These are phyloP conservation scores for Enteromius unitaeniatus DNA, from an alignment of 2,797 vertebrate genomes.

Conservation along the genomic window DNA sequence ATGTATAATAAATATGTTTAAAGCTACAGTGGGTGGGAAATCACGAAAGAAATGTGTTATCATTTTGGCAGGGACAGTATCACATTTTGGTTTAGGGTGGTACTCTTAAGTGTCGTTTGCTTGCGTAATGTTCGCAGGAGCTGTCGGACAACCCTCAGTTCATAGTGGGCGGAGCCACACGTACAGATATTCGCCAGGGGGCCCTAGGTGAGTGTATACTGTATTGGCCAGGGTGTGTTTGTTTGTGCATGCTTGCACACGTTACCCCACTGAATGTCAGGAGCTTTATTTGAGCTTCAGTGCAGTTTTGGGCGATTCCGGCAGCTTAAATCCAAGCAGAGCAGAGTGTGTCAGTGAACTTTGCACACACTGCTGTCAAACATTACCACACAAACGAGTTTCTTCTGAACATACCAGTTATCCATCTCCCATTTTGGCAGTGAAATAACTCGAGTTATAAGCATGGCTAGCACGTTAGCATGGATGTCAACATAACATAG, in stretches of 20 bases:
- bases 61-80: not conserved
- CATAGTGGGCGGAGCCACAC: conserved; percentile 82
- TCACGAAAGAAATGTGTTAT: not conserved
- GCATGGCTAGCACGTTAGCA: not conserved
- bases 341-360: not conserved
- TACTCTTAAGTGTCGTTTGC: not conserved
- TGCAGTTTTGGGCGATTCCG: conserved; percentile 2
- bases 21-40: not conserved
- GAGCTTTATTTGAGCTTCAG: not conserved
- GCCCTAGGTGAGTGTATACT: conserved; percentile 82
- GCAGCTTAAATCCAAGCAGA: not conserved
- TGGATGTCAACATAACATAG: not conserved
- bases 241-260: conserved; percentile 4
- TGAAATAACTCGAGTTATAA: too few relatives aligned
- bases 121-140: conserved; percentile 74
- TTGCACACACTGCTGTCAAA: not conserved
- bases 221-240: conserved; percentile 11
- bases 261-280: not conserved
- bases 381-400: not conserved
- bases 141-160: conserved; percentile 83
- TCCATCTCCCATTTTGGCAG: not conserved
- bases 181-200: conserved; percentile 91
- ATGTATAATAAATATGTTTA: not conserved
- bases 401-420: not conserved
- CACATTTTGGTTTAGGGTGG: not conserved